Base-by-base conservation (phyloP, 2,797 vertebrate species). In the Gambelia wislizenii region DNA sequence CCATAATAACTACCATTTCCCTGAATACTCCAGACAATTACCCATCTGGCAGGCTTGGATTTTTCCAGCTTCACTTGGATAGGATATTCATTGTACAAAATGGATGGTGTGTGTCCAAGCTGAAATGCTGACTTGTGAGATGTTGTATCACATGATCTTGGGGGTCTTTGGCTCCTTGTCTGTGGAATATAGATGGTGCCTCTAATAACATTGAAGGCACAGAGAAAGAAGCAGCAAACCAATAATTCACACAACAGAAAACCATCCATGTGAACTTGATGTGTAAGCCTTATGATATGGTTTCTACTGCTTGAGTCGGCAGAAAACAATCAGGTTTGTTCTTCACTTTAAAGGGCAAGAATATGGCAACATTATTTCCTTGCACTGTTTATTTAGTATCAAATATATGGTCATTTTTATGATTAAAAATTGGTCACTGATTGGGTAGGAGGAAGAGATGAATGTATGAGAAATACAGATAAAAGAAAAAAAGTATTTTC, bases 11-110 rank as follows among this genome's bases (percentile, higher is more conserved):
- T 87, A 91, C 84, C 77, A 87, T 85, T 92, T 94, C 91, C 83
- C 91, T 92, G 61, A 91, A 89, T 90, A 92, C 84, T 95, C 88
- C 69, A 91, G 90, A 95, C 95, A 94, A 95, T 94, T 93, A 93
- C 64, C 80, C 91, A 91, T 92, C 92, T 95, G 94, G 79, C 89
- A 95, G 89, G 47, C 80, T 88, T 84, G 59, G 83, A 90, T 94
- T 87, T 92, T 16, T 93, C 87, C 69, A 30, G 83, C 86, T 91
- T 81, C 72, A 2, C 92, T 93, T 93, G 84, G 89, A 86, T 69
- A 92, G 80, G 85, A 81, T 85, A 61, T 54, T 94, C 94, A 91
- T 81, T 91, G 92, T 84, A 84, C 75, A 95, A 94, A 96, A 92
- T 74, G 64, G 87, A 91, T 93, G 72, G 91, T 90, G 67, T 91